A percentile compares a stretch with the other conserved stretches of the same genome.
phyloP scores from a whole-genome alignment of 2,113 vertebrate genomes.

The Typhlomys cinereus region DNA sequence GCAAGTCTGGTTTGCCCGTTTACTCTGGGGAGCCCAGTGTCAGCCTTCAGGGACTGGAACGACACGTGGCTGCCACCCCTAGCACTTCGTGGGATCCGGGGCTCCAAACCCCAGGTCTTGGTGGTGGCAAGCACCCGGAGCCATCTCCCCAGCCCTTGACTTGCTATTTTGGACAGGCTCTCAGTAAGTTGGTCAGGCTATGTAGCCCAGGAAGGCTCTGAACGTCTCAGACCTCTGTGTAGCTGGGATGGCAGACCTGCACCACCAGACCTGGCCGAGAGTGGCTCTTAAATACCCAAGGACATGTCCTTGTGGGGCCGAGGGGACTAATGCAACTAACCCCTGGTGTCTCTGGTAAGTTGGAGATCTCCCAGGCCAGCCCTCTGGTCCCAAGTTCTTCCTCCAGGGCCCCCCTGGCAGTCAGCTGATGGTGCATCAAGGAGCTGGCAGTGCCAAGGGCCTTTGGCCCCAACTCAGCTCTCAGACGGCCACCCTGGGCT shows the following conservation, averaged over 20 bases:
- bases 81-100: too few species aligned
- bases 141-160: too few species aligned
- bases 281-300: too few species aligned
- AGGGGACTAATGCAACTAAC: background rate
- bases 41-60: too few species aligned
- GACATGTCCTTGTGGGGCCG: background rate
- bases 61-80: too few species aligned
- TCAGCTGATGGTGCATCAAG: background rate
- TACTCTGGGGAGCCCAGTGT: too few species aligned
- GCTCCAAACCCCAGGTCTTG: too few species aligned
- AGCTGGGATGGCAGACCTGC: background rate
- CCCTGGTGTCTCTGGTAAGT: background rate
- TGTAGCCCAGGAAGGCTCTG: background rate
- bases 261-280: background rate
- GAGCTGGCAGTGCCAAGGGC: background rate
- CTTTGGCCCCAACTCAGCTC: background rate
- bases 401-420: background rate
- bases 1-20: too few species aligned
- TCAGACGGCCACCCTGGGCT: background rate
- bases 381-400: background rate
- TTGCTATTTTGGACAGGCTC: too few species aligned
- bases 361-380: background rate
- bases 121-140: too few species aligned
- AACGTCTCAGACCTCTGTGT: background rate
- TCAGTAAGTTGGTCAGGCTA: background rate